These are phyloP conservation scores for Ceyx cyanopectus DNA, from an alignment of 2,113 vertebrate species.

Conservation along the genomic window DNA sequence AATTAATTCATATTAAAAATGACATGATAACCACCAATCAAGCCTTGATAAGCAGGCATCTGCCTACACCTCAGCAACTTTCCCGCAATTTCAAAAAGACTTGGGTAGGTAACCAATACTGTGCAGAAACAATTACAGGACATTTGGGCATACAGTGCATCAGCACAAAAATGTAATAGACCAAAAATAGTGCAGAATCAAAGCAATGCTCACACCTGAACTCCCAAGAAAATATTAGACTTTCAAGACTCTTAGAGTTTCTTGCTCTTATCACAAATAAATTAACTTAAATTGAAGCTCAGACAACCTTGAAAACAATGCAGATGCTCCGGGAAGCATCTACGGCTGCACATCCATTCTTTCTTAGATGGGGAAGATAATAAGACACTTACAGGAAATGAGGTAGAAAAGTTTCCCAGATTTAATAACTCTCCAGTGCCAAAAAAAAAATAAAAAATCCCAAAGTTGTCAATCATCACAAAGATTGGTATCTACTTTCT, in stretches of 20 bases:
- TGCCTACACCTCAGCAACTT: not conserved
- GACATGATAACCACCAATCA: not conserved
- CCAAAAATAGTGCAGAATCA: not conserved
- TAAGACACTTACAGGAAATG: not conserved
- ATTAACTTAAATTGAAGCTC: not conserved
- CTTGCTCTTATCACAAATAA: not conserved
- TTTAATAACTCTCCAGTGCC: not conserved
- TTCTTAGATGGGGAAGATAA: not conserved
- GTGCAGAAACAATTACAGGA: not conserved
- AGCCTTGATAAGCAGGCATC: not conserved
- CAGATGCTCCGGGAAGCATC: not conserved
- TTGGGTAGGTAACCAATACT: not conserved
- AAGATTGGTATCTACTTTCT: not conserved
- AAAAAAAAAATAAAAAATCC: not conserved
- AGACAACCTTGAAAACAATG: conserved; percentile 25
- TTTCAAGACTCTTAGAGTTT: not conserved
- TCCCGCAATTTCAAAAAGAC: not conserved
- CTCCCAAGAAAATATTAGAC: not conserved
- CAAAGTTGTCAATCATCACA: not conserved
- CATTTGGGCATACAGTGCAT: not conserved
- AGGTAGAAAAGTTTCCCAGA: not conserved
- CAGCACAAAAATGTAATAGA: not conserved
- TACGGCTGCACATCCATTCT: not conserved
- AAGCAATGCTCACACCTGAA: not conserved
- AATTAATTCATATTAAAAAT: not conserved